These are phyloP conservation scores for Limanda limanda DNA, from an alignment of 2,113 vertebrate species.

Conservation along the genomic window DNA sequence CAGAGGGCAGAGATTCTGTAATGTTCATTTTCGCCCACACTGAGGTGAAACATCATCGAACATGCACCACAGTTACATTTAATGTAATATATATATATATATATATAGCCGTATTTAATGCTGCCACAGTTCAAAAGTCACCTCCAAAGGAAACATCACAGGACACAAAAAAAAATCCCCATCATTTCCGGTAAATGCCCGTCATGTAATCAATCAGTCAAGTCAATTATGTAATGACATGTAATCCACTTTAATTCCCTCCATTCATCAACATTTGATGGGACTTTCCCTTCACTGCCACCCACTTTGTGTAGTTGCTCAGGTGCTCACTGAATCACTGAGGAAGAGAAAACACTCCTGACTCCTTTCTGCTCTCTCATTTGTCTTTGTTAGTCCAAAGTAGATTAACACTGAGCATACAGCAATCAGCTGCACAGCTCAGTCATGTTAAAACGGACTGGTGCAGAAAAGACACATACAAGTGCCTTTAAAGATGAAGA, in stretches of 20 bases:
- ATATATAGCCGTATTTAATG: too few species aligned
- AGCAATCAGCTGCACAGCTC: constrained; percentile 2
- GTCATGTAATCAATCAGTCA: constrained; percentile 29
- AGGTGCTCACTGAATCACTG: constrained; percentile 16
- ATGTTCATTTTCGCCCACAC: background rate
- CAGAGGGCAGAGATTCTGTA: background rate
- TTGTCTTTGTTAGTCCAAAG: constrained; percentile 26
- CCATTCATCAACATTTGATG: constrained; percentile 34
- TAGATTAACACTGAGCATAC: background rate
- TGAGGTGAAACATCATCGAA: constrained; percentile 10
- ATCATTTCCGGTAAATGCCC: constrained; percentile 23
- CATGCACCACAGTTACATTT: background rate
- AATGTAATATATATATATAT: background rate
- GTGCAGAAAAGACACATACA: background rate
- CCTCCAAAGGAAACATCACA: constrained; percentile 4
- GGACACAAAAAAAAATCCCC: constrained; percentile 8
- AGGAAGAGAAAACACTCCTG: constrained; percentile 38
- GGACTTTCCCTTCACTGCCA: constrained; percentile 48
- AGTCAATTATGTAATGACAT: constrained; percentile 42
- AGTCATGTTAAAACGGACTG: constrained; percentile 1
- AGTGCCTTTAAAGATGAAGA: background rate
- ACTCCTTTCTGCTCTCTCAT: constrained; percentile 31
- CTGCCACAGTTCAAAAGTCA: constrained; percentile 5
- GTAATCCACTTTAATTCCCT: constrained; percentile 26
- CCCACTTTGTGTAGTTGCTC: constrained; percentile 31